Base-by-base conservation (phyloP, 2,888 invertebrate species). In the Latheticus oryzae region DNA sequence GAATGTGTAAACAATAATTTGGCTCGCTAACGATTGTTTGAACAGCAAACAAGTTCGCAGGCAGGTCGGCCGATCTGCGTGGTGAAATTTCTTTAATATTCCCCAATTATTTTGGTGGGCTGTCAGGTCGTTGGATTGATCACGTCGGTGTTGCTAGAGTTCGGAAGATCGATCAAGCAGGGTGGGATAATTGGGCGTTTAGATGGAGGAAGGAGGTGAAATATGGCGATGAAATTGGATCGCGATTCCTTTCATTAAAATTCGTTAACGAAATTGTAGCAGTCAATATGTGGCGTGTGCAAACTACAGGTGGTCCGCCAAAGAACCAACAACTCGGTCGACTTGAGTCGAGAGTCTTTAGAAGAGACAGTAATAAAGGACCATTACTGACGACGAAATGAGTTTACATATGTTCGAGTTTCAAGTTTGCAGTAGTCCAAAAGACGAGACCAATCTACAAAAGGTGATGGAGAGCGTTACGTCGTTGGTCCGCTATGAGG, bases 401-500 rank as follows among this genome's bases (percentile, higher is more conserved):
- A 62, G 68, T 69, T 68, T 69, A 69, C 68, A 69, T 65, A 66
- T 68, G 68, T 67, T 60, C 62, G 43, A 51, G 61, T 61, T 63
- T 53, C 57, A 50, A 48, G 58, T 54, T 40, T 55, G 52, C 50
- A 62, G 56, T 40, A 8, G 55, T 15, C 61, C 62, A 63, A 50
- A 52, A 12, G 12, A 30, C 17, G 17, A 16, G 26, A 15, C 21
- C 11, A 26, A 9, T 23, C 7, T 26, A 35, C 24, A 9, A 23
- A 35, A 53, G 45, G 42, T 5, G 47, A 17, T 26, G 30, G 38
- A 12, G 51, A 19, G 19, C 40, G 43, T 32, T 24, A 64, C 58
- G 40, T 53, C 37, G 37, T 51, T 59, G 64, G 64, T 62, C 64
- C 35, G 40, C 60, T 60, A 51, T 38, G 38, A 45, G 15, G 48